Conservation (phyloP, 2,888 invertebrate genomes). For the Parnassius glacialis region DNA sequence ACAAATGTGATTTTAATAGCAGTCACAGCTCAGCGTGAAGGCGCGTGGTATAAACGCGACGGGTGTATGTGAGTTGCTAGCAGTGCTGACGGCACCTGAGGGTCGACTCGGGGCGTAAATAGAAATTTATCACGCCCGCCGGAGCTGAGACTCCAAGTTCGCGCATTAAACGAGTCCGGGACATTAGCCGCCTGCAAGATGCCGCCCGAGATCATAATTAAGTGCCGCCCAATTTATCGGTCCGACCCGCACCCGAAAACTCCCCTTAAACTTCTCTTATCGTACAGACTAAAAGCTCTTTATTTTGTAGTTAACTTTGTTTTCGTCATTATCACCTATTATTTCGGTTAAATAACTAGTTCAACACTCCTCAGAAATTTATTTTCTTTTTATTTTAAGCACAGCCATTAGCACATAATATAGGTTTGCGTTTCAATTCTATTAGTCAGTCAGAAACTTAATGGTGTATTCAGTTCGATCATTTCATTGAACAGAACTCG, state of each 20-base stretch:
- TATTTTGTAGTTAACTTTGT: slow-evolving; percentile 75
- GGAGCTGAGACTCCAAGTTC: slow-evolving; percentile 77
- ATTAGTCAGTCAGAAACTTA: slow-evolving; percentile 1
- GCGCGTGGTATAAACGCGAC: background rate
- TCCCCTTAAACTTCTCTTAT: slow-evolving; percentile 78
- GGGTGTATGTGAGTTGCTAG: slow-evolving; percentile 8
- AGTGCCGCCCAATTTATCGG: slow-evolving; percentile 81
- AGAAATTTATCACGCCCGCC: slow-evolving; percentile 78
- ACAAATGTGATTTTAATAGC: slow-evolving; percentile 8
- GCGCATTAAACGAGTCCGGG: slow-evolving; percentile 80
- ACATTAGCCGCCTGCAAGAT: slow-evolving; percentile 80
- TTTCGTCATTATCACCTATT: slow-evolving; percentile 67
- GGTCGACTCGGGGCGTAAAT: slow-evolving; percentile 59
- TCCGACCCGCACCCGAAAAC: slow-evolving; percentile 74
- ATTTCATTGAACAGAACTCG: slow-evolving; percentile 24
- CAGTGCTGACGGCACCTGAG: slow-evolving; percentile 41
- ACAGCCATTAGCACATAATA: background rate
- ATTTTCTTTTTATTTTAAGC: background rate
- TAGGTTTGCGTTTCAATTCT: background rate
- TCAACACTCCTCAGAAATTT: slow-evolving; percentile 30
- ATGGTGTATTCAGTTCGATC: background rate
- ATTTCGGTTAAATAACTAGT: slow-evolving; percentile 44
- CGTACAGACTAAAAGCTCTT: slow-evolving; percentile 75
- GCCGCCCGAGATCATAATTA: slow-evolving; percentile 81
- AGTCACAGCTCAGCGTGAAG: slow-evolving; percentile 5